Conservation (phyloP, 2,113 vertebrate genomes). For the Macquaria australasica region DNA sequence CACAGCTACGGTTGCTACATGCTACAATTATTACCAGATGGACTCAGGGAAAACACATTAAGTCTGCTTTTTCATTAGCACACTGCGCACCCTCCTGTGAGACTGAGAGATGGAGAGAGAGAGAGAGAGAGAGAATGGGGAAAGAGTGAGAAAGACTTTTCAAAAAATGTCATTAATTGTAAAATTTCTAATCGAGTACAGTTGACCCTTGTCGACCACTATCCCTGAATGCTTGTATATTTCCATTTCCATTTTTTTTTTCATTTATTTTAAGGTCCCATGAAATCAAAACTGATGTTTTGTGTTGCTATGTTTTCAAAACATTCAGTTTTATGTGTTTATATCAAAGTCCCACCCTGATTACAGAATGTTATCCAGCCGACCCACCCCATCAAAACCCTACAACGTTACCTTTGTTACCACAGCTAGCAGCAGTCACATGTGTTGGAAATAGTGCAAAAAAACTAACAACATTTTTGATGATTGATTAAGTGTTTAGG, state of each 20-base stretch:
- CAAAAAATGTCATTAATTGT: conserved; percentile 14
- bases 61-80: conserved; percentile 77
- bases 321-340: conserved; percentile 19
- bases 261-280: conserved; percentile 10
- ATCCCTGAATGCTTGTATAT: conserved; percentile 18
- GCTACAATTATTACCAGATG: conserved; percentile 84
- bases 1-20: conserved; percentile 83
- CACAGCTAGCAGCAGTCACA: neutral
- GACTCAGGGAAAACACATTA: conserved; percentile 75
- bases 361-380: neutral
- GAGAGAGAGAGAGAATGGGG: neutral
- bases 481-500: neutral
- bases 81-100: conserved; percentile 46
- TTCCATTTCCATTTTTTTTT: conserved; percentile 24
- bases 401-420: neutral
- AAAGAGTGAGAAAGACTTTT: conserved; percentile 5
- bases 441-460: neutral
- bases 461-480: too few species aligned
- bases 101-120: conserved; percentile 1
- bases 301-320: conserved; percentile 46
- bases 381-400: neutral
- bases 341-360: neutral
- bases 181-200: conserved; percentile 38
- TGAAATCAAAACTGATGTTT: conserved; percentile 5
- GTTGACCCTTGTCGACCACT: neutral